Percentiles rank a stretch among this genome's conserved stretches.
Conservation (phyloP, 2,113 vertebrate species). For the Isurus oxyrinchus region DNA sequence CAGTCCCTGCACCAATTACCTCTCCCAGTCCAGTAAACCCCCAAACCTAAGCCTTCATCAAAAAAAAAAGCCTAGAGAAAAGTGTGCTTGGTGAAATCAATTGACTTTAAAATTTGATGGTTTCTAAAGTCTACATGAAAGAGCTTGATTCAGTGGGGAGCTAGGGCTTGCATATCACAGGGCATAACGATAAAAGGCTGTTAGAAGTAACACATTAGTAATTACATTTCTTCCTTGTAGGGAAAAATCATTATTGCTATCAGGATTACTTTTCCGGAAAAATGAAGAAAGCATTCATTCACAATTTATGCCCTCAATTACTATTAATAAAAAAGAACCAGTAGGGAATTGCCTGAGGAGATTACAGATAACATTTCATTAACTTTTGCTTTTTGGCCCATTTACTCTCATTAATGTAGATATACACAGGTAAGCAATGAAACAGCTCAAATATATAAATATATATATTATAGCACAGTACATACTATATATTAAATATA, state of each 20-base stretch:
- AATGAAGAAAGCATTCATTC: slow-evolving; percentile 3
- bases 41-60: neutral
- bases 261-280: neutral
- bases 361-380: neutral
- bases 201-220: neutral
- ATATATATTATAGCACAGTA: neutral
- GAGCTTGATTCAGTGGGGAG: neutral
- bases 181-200: slow-evolving; percentile 4
- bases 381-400: neutral
- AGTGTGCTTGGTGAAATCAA: neutral
- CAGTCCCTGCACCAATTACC: neutral
- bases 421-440: neutral
- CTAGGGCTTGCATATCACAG: neutral
- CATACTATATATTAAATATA: neutral
- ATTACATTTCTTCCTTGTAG: neutral
- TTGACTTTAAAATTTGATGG: neutral
- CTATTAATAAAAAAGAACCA: neutral
- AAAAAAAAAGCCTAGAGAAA: neutral
- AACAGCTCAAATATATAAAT: neutral
- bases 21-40: neutral
- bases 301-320: neutral
- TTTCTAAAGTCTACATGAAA: neutral
- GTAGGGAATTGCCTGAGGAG: neutral
- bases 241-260: neutral
- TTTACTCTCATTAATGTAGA: neutral